phyloP scores from a whole-genome alignment of 2,888 invertebrate species.

The Philereme transversata region DNA sequence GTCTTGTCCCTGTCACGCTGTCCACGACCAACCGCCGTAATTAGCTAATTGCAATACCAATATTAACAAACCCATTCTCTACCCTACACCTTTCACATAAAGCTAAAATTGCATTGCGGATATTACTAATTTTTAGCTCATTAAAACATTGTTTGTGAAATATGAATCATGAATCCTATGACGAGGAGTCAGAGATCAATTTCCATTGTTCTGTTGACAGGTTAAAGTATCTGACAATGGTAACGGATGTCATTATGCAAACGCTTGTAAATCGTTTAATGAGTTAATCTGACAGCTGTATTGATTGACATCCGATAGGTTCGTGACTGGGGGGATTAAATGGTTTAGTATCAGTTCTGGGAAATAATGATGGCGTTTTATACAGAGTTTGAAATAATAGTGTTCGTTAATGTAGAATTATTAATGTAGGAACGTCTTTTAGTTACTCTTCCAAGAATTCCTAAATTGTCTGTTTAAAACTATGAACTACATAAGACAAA shows the following conservation, averaged over 20 bases:
- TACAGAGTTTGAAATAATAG: too few relatives aligned
- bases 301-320: slow-evolving; percentile 52
- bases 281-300: slow-evolving; percentile 60
- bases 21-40: slow-evolving; percentile 47
- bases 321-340: slow-evolving; percentile 32
- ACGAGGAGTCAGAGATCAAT: slow-evolving; percentile 46
- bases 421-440: too few relatives aligned
- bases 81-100: slow-evolving; percentile 12
- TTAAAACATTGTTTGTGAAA: slow-evolving; percentile 48
- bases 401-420: too few relatives aligned
- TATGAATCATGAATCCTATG: slow-evolving; percentile 46
- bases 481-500: too few relatives aligned
- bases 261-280: slow-evolving; percentile 56
- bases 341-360: slow-evolving; percentile 23
- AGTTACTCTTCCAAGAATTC: too few relatives aligned
- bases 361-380: slow-evolving; percentile 8
- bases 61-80: slow-evolving; percentile 27
- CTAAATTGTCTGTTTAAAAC: too few relatives aligned
- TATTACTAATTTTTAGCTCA: slow-evolving; percentile 54
- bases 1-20: slow-evolving; percentile 42
- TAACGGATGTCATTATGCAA: slow-evolving; percentile 48
- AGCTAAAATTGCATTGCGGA: slow-evolving; percentile 18
- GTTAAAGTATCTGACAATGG: slow-evolving; percentile 33
- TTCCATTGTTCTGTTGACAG: slow-evolving; percentile 35
- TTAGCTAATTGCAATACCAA: slow-evolving; percentile 68